phyloP scores from a whole-genome alignment of 2,113 vertebrate genomes.

The Acanthisitta chloris region DNA sequence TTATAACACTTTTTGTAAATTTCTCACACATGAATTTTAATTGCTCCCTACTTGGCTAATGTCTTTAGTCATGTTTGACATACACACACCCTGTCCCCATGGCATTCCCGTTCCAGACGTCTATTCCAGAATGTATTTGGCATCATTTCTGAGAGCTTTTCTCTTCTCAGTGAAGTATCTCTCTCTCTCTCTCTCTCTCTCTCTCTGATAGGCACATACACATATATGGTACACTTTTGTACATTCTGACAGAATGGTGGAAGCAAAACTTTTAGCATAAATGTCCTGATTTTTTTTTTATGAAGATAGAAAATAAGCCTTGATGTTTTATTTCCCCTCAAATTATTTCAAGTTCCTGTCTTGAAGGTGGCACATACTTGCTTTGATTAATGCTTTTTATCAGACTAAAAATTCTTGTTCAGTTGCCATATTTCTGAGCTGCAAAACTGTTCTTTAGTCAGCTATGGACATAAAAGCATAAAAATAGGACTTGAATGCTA shows the following conservation, averaged over 20 bases:
- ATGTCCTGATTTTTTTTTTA: background rate
- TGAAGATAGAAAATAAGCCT: background rate
- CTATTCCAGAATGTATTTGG: background rate
- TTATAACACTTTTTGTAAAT: background rate
- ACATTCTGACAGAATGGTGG: background rate
- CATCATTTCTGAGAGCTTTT: background rate
- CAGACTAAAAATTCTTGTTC: background rate
- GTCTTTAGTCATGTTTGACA: background rate
- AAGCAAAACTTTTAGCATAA: background rate
- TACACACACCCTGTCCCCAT: background rate
- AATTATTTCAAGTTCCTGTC: background rate
- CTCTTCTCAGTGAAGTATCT: background rate
- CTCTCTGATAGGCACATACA: fast-evolving
- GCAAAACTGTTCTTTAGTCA: background rate
- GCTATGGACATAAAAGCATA: background rate
- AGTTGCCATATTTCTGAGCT: background rate
- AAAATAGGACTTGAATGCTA: background rate
- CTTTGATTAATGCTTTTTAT: background rate
- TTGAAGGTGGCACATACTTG: background rate
- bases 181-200: background rate
- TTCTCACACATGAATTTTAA: background rate
- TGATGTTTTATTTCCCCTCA: background rate
- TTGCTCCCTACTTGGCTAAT: background rate
- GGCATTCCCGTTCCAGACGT: background rate
- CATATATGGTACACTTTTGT: background rate